Evolutionary conservation across 2,888 invertebrate genomes (phyloP), one percentile per base, ranked within the genome.

Genomic region (Celastrina argiolus): DNA sequence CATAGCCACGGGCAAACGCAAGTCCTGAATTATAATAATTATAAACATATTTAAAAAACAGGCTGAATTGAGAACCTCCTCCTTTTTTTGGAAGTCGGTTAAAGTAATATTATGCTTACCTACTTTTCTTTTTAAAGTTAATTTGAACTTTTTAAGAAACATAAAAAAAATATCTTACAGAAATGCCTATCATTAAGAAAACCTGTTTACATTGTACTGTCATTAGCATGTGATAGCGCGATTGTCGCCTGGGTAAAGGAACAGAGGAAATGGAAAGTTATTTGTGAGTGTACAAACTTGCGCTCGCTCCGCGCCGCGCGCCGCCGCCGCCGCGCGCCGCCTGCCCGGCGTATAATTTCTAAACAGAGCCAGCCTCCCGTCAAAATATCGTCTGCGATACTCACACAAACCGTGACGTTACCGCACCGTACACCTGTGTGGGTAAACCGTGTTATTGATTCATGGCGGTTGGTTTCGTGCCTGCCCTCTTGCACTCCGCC

Each of bases 391-490:
- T 88, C 85, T 87, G 81, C 82, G 75, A 75, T 73, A 74, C 71
- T 72, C 69, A 70, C 70, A 72, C 72, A 81, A 51, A 22, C 86
- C 87, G 85, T 87, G 83, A 78, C 76, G 81, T 81, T 80, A 78
- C 76, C 74, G 79, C 78, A 78, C 78, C 74, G 75, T 77, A 71
- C 73, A 73, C 70, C 73, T 75, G 85, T 86, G 87, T 87, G 85
- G 76, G 85, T 86, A 82, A 77, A 80, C 77, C 81, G 78, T 83
- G 83, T 88, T 90, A 90, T 90, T 89, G 90, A 89, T 90, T 89
- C 85, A 88, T 85, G 83, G 80, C 80, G 76, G 79, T 81, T 78
- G 82, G 84, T 87, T 86, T 87, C 87, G 85, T 86, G 86, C 87
- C 80, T 83, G 74, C 88, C 85, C 86, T 81, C 84, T 89, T 87